Evolutionary conservation across 1,140 invertebrate species (phyloP), one percentile per base, ranked within the genome.

Genomic region (Heliconius eleuchia): DNA sequence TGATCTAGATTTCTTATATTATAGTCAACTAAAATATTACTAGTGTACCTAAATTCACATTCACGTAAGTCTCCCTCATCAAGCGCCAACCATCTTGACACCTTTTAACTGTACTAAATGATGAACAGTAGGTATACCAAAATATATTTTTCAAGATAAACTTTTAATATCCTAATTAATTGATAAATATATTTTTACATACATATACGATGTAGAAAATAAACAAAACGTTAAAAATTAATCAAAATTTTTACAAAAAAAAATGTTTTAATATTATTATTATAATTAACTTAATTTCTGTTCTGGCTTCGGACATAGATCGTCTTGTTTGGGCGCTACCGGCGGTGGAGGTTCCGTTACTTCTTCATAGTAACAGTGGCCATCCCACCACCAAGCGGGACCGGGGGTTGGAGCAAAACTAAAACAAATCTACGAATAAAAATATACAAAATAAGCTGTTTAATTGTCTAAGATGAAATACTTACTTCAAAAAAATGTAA

Each of bases 381-480:
- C 91, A 79, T 93, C 92, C 87, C 89, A 92, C 88, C 88, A 90
- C 89, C 90, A 93, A 0, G 86, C 39, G 3, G 76, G 46, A 0
- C 92, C 92, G 0, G 90, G 90, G 1, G 87, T 92, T 23, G 92
- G 91, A 8, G 84, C 80, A 39, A 39, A 81, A 6, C 80, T 77
- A 76, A 92, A 93, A 30, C 79, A 83, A 4, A 92, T 79, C 90
- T 93, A 87, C 82, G 46, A 66, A 9, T 13, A 37, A 57, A 18
- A 71, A 72, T 30, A 37, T 37, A 37, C 6, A 37, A 37, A 46
- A 46, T 46, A 46, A 46, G 42, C 0, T 13, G 13, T 46, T 46
- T 13, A 46, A 46, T 46, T 46, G 2, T 46, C 42, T 46, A 13
- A 11, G 42, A 1, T 13, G 13, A 46, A 46, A 46, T 37, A 37